These are phyloP conservation scores for Nymphalis urticae DNA, from an alignment of 2,888 invertebrate species.

Conservation along the genomic window DNA sequence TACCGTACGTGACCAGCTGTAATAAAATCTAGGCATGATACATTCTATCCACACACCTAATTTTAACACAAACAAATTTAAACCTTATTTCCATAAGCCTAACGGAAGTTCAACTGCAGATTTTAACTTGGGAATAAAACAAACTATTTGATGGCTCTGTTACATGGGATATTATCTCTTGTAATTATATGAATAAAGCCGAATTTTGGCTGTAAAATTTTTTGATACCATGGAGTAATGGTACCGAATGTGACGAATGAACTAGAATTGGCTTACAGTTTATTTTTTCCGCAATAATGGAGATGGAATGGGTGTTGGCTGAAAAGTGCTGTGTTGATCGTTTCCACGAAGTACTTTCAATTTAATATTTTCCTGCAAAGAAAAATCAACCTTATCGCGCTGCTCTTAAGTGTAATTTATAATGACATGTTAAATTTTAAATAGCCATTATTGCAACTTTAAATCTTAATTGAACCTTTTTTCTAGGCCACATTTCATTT, in stretches of 20 bases:
- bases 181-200: neutral
- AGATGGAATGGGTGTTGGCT: slow-evolving; percentile 30
- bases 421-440: slow-evolving; percentile 2
- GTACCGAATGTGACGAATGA: slow-evolving; percentile 42
- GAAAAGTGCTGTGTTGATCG: slow-evolving; percentile 29
- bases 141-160: slow-evolving; percentile 1
- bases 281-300: slow-evolving; percentile 37
- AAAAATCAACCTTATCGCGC: neutral
- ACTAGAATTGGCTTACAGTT: slow-evolving; percentile 40
- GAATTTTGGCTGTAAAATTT: neutral
- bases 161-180: neutral
- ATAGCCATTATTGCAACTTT: slow-evolving; percentile 24
- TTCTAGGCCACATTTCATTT: slow-evolving; percentile 6
- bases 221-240: slow-evolving; percentile 11
- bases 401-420: neutral
- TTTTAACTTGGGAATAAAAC: slow-evolving; percentile 3
- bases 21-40: slow-evolving; percentile 41
- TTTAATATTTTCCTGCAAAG: neutral
- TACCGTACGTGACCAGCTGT: slow-evolving; percentile 42
- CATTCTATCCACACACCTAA: neutral
- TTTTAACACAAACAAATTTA: slow-evolving; percentile 15
- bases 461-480: slow-evolving; percentile 11
- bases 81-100: slow-evolving; percentile 20
- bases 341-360: slow-evolving; percentile 24
- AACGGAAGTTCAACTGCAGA: slow-evolving; percentile 10